Conservation (phyloP, 2,113 vertebrate species). For the Marcusenius ussheri region DNA sequence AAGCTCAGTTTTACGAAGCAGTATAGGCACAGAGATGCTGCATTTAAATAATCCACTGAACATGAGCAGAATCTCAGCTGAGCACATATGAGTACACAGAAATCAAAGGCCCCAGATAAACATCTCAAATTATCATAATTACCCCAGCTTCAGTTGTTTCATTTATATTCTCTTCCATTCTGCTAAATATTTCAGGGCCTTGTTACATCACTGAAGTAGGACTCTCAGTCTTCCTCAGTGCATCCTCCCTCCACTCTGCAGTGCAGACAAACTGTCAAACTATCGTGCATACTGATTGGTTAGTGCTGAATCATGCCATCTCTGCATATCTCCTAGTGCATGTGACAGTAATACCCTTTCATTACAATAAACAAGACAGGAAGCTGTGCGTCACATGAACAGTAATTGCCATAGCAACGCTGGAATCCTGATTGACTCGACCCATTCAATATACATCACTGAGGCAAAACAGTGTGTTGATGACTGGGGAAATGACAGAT, state of each 20-base stretch:
- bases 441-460: neutral
- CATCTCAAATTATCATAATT: neutral
- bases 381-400: conserved; percentile 37
- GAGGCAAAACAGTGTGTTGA: neutral
- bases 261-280: neutral
- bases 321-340: neutral
- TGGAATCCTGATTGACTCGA: neutral
- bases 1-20: neutral
- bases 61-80: neutral
- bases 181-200: neutral
- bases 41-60: neutral
- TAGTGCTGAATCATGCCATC: neutral
- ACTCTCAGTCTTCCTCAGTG: neutral
- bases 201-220: neutral
- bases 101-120: neutral
- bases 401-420: conserved; percentile 48
- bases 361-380: conserved; percentile 42
- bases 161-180: neutral
- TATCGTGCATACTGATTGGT: neutral
- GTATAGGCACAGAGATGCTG: neutral
- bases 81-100: neutral
- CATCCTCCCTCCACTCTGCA: neutral
- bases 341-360: conserved; percentile 13
- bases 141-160: neutral
- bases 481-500: neutral